These are phyloP conservation scores for Tangara arthus DNA, from an alignment of 2,797 vertebrate species.

Conservation along the genomic window DNA sequence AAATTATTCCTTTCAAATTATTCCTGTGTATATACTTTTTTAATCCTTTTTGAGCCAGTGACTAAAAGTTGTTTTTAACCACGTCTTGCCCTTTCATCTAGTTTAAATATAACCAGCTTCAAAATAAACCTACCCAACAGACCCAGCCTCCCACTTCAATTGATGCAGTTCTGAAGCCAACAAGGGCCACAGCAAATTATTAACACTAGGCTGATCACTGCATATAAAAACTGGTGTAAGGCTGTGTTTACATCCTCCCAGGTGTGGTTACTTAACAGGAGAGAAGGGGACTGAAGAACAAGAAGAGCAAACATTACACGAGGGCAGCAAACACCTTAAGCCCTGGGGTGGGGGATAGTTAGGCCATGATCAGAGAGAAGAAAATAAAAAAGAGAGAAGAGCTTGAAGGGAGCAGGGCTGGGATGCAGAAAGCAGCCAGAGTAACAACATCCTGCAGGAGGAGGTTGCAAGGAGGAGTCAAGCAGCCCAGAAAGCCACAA, in stretches of 20 bases:
- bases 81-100: background rate
- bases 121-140: background rate
- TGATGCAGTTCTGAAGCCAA: background rate
- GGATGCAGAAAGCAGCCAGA: background rate
- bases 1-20: conserved; percentile 33
- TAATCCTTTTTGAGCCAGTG: background rate
- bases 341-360: background rate
- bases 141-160: background rate
- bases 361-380: background rate
- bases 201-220: background rate
- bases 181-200: background rate
- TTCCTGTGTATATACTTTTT: background rate
- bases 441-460: background rate
- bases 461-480: background rate
- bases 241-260: background rate
- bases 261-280: background rate
- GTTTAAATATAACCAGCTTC: background rate
- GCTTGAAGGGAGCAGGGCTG: background rate
- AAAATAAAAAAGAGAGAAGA: background rate
- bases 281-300: background rate
- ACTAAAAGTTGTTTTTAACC: conserved; percentile 3
- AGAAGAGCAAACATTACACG: accelerated
- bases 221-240: background rate
- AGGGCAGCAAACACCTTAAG: background rate
- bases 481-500: background rate